These are phyloP conservation scores for Mactra quadrangularis DNA, from an alignment of 1,140 invertebrate species.

Conservation along the genomic window DNA sequence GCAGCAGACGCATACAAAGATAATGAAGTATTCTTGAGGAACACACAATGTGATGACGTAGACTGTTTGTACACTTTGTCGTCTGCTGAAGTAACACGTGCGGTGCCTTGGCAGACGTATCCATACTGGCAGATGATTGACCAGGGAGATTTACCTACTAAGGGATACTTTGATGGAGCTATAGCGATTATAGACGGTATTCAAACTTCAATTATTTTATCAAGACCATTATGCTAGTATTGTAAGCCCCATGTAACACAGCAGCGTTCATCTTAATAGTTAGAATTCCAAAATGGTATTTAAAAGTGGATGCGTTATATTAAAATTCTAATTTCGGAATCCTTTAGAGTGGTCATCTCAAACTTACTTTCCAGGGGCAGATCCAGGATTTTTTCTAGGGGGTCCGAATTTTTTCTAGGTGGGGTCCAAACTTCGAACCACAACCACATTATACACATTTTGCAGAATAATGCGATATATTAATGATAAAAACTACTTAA, in stretches of 20 bases:
- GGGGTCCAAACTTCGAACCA: too few species aligned
- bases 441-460: too few species aligned
- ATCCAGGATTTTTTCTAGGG: too few species aligned
- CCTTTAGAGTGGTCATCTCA: too few species aligned
- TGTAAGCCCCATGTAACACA: too few species aligned
- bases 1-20: conserved; percentile 60
- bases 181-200: conserved; percentile 72
- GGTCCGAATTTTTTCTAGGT: too few species aligned
- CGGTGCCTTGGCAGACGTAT: conserved; percentile 65
- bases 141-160: conserved; percentile 59
- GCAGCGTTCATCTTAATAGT: too few species aligned
- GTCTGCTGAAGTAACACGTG: conserved; percentile 61
- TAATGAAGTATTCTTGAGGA: conserved; percentile 66
- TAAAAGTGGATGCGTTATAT: neutral
- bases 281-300: neutral
- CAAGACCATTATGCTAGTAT: neutral
- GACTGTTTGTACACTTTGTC: conserved; percentile 66
- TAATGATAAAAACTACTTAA: too few species aligned
- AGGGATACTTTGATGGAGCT: conserved; percentile 65
- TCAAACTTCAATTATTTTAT: neutral
- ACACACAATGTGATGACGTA: conserved; percentile 66
- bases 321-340: neutral
- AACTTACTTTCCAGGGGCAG: too few species aligned
- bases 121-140: conserved; percentile 68
- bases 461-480: too few species aligned